phyloP scores from a whole-genome alignment of 2,797 vertebrate species.

The Anguilla marmorata region DNA sequence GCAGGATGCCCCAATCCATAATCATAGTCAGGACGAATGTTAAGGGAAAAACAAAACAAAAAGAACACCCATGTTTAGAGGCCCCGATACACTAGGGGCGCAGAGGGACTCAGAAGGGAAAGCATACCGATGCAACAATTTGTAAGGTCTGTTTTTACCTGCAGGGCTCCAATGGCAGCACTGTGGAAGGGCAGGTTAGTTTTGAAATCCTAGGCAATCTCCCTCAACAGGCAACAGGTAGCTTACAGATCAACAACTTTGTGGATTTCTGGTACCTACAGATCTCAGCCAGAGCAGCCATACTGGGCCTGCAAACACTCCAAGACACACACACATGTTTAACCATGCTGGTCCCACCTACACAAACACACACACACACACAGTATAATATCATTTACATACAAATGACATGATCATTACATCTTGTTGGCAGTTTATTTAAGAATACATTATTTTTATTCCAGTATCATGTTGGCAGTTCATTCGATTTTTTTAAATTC shows the following conservation, averaged over 20 bases:
- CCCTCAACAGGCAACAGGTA: conserved; percentile 81
- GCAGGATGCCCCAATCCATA: too few species aligned
- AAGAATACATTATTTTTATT: too few species aligned
- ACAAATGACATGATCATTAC: too few species aligned
- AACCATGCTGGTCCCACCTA: background rate
- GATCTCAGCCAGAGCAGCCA: conserved; percentile 81
- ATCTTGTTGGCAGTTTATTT: background rate
- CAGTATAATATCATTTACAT: background rate
- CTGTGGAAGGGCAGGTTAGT: conserved; percentile 82
- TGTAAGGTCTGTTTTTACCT: conserved; percentile 55
- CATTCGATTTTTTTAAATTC: too few species aligned
- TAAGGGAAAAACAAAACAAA: too few species aligned
- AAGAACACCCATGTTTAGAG: too few species aligned
- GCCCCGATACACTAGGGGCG: too few species aligned
- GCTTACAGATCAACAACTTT: conserved; percentile 78
- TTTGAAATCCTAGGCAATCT: conserved; percentile 84
- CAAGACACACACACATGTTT: conserved; percentile 5
- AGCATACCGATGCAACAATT: background rate
- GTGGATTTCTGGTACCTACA: conserved; percentile 83
- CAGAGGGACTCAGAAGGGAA: background rate
- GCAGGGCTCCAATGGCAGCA: conserved; percentile 79
- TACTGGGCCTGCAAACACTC: conserved; percentile 67
- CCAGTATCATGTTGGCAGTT: too few species aligned
- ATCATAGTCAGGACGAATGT: too few species aligned
- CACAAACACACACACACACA: background rate